Evolutionary conservation across 2,797 vertebrate species (phyloP).

Genomic region (Platyrinchus mystaceus): DNA sequence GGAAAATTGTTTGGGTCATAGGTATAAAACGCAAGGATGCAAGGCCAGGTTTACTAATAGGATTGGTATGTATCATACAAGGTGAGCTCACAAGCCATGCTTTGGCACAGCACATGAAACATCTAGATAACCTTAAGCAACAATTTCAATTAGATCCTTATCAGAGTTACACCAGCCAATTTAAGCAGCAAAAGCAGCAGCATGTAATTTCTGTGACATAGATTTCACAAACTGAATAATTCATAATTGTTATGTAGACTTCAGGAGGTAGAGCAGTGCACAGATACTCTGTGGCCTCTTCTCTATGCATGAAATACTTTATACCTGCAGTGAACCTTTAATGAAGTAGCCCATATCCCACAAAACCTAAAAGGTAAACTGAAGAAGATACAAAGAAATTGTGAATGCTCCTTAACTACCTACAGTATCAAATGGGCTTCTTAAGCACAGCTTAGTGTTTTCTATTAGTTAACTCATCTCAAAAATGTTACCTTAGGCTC

Average conservation of each 20-base stretch:
- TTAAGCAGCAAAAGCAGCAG: background rate
- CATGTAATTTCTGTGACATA: background rate
- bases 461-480: background rate
- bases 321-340: background rate
- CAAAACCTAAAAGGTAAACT: background rate
- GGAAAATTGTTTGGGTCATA: background rate
- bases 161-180: background rate
- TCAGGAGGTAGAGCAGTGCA: background rate
- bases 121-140: conserved; percentile 11
- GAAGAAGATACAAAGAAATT: background rate
- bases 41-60: background rate
- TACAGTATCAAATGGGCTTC: background rate
- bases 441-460: background rate
- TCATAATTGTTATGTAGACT: background rate
- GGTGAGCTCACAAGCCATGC: background rate
- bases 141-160: background rate
- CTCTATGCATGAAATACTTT: background rate
- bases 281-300: background rate
- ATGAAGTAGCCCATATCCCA: background rate
- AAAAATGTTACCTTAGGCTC: background rate
- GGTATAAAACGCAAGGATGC: background rate
- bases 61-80: background rate
- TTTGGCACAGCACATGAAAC: background rate
- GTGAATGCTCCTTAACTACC: background rate
- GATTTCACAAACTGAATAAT: background rate